Evolutionary conservation across 1,140 invertebrate species (phyloP).

Genomic region (Eriosoma lanigerum): DNA sequence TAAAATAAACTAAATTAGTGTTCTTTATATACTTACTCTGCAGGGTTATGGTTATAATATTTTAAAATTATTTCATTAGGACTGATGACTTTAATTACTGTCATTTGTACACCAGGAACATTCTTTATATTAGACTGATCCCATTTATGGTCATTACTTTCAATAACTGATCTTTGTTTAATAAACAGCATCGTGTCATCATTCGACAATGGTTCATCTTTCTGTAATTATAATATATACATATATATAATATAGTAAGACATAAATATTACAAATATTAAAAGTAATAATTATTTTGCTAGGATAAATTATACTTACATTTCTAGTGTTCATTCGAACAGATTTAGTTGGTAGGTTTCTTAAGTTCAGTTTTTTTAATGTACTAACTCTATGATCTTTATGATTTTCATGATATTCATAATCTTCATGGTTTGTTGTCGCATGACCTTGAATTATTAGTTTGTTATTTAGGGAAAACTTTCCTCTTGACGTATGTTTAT

Average conservation of each 20-base stretch:
- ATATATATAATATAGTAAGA: not conserved
- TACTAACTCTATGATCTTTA: no score
- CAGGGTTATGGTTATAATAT: not conserved
- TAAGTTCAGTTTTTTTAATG: not conserved
- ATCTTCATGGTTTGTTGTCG: not conserved
- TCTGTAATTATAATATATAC: not conserved
- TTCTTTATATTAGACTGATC: not conserved
- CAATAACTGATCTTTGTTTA: not conserved
- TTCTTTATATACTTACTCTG: not conserved
- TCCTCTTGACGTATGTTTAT: constrained; percentile 3
- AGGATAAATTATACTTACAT: not conserved
- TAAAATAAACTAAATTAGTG: not conserved
- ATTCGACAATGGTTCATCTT: not conserved
- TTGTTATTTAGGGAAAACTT: constrained; percentile 13
- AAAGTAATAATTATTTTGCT: not conserved
- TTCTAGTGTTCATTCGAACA: not conserved
- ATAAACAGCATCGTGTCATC: not conserved
- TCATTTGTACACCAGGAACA: not conserved
- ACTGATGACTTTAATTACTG: constrained; percentile 1
- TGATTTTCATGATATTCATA: no score
- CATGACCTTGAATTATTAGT: constrained; percentile 16
- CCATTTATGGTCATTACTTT: not conserved
- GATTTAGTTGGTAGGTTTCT: not conserved
- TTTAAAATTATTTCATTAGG: constrained; percentile 38
- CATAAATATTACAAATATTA: not conserved